Base-by-base conservation (phyloP, 1,140 invertebrate species). In the Charaxes varanes region DNA sequence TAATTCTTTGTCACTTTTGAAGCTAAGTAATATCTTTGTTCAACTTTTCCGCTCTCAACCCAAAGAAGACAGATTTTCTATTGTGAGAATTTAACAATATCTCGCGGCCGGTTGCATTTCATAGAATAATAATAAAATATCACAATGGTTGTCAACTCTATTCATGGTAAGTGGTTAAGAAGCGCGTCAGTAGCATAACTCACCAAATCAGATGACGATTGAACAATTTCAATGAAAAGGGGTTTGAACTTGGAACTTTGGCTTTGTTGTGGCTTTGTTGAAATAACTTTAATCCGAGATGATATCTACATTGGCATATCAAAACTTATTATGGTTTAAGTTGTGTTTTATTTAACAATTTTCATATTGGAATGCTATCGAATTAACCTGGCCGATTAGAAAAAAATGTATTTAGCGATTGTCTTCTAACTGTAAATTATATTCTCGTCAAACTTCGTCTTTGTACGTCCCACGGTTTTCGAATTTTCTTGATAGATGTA, bases 81-180 rank as follows among this genome's bases (percentile, higher is more conserved):
- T 79, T 82, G 67, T 79, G 59, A 63, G 61, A 66, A 67, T 70
- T 76, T 78, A 79, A 82, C 62, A 82, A 78, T 82, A 74, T 72
- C 66, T 70, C 55, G 53, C 65, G 74, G 55, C 59, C 62, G 62
- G 69, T 70, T 78, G 66, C 78, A 73, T 77, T 71, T 74, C 65
- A 69, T 60, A 65, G 59, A 65, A 61, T 77, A 73, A 79, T 80
- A 77, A 82, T 79, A 79, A 82, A 82, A 80, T 70, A 78, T 78
- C 53, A 82, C 74, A 82, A 78, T 82, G 71, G 78, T 65, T 72
- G 73, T 78, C 78, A 76, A 71, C 63, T 73, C 77, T 73, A 69
- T 79, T 82, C 74, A 79, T 61, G 70, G 74, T 73, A 76, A 79
- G 72, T 77, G 65, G 58, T 63, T 62, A 70, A 77, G 72, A 59